Conservation (phyloP, 2,888 invertebrate genomes). For the Yponomeuta plumbellus region DNA sequence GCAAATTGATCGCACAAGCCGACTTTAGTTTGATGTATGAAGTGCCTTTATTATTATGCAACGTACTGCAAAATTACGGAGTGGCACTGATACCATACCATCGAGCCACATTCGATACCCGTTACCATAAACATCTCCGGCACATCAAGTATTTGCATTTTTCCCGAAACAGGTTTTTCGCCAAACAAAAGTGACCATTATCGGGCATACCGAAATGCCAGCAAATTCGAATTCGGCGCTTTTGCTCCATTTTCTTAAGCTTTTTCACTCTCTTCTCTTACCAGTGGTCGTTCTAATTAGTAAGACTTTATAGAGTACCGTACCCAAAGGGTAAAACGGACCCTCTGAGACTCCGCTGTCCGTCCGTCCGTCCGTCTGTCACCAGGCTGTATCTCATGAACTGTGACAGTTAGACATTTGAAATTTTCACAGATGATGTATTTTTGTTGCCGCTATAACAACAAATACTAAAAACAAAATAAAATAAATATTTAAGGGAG, state of each 20-base stretch:
- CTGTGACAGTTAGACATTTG: no score
- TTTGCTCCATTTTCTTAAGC: background rate
- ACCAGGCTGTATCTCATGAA: no score
- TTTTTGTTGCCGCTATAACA: no score
- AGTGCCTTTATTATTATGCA: constrained; percentile 14
- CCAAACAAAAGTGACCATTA: constrained; percentile 11
- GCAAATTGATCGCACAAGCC: background rate
- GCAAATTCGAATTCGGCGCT: background rate
- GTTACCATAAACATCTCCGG: constrained; percentile 9
- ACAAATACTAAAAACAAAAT: no score
- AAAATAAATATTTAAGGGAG: no score
- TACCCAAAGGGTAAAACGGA: no score
- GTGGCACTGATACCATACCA: constrained; percentile 12
- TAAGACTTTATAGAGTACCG: background rate
- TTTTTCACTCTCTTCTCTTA: background rate
- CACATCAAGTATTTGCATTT: constrained; percentile 16
- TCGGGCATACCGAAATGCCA: background rate
- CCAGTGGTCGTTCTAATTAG: background rate
- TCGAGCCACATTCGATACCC: constrained; percentile 11
- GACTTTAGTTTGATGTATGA: constrained; percentile 14
- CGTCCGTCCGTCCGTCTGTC: no score
- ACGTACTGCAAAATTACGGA: background rate
- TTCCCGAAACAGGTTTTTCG: constrained; percentile 9
- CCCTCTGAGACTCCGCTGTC: no score
- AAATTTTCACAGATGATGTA: no score